phyloP scores from a whole-genome alignment of 2,113 vertebrate genomes.

The Numenius arquata region DNA sequence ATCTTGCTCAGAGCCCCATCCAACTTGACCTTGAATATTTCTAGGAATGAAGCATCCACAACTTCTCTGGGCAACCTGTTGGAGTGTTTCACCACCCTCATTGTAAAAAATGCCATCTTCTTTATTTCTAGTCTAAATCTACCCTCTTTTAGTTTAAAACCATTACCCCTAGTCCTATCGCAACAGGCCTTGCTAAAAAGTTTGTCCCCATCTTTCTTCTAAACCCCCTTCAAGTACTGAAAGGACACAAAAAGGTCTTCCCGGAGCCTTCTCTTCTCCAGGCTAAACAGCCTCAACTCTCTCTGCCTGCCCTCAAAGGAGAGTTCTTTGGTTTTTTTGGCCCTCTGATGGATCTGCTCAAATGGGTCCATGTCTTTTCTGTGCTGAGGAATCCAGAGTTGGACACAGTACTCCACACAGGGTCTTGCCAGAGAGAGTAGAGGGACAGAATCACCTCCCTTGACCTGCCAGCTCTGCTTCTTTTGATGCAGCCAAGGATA shows the following conservation, averaged over 20 bases:
- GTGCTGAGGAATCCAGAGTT: background rate
- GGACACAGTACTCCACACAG: background rate
- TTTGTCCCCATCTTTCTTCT: background rate
- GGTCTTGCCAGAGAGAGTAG: background rate
- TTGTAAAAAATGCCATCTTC: background rate
- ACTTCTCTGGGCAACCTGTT: background rate
- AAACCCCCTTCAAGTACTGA: background rate
- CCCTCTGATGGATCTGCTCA: background rate
- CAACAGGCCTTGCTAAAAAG: background rate
- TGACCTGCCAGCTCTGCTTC: background rate
- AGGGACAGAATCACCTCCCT: background rate
- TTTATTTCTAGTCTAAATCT: background rate
- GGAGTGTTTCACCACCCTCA: background rate
- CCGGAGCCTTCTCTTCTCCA: background rate
- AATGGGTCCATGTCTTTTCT: background rate
- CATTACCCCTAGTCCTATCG: background rate
- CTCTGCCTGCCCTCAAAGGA: background rate
- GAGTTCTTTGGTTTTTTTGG: background rate
- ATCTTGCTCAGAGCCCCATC: background rate
- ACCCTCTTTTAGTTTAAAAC: background rate
- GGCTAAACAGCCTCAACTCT: background rate
- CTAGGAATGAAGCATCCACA: background rate
- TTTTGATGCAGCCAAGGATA: background rate
- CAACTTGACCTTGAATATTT: background rate
- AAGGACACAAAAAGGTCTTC: background rate